Evolutionary conservation across 2,888 invertebrate genomes (phyloP), one percentile per base, ranked within the genome.

Genomic region (Carterocephalus palaemon): DNA sequence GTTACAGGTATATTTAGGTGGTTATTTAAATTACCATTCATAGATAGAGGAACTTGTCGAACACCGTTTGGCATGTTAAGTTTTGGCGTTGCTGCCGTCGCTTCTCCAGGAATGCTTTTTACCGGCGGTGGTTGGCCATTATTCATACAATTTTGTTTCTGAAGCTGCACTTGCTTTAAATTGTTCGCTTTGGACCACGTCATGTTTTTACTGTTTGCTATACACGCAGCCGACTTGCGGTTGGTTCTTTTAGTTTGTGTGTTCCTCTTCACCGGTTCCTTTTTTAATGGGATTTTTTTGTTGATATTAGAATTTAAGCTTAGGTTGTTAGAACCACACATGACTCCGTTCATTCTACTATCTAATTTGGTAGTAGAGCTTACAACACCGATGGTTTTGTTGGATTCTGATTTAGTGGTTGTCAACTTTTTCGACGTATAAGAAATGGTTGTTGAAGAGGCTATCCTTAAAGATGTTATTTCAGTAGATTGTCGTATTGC

Each of bases 171-270:
- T 65, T 82, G 83, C 60, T 86, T 86, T 1, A 85, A 64, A 54
- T 86, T 85, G 51, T 83, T 85, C 24, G 81, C 85, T 63, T 82
- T 86, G 8, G 85, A 85, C 85, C 85, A 86, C 3, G 84, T 80
- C 17, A 86, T 61, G 47, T 85, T 85, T 65, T 84, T 84, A 59
- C 75, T 84, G 53, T 85, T 86, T 10, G 85, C 85, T 37, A 84
- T 84, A 51, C 85, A 84, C 10, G 82, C 85, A 2, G 84, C 85
- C 22, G 84, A 85, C 53, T 83, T 85, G 9, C 85, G 68, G 54
- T 86, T 85, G 1, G 78, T 81, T 59, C 78, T 68, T 65, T 83
- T 86, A 13, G 70, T 46, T 37, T 68, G 68, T 28, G 58, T 31
- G 17, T 61, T 58, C 51, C 75, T 83, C 51, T 70, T 82, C 13